These are phyloP conservation scores for Ornithoptera alexandrae DNA, from an alignment of 2,888 invertebrate species.

Conservation along the genomic window DNA sequence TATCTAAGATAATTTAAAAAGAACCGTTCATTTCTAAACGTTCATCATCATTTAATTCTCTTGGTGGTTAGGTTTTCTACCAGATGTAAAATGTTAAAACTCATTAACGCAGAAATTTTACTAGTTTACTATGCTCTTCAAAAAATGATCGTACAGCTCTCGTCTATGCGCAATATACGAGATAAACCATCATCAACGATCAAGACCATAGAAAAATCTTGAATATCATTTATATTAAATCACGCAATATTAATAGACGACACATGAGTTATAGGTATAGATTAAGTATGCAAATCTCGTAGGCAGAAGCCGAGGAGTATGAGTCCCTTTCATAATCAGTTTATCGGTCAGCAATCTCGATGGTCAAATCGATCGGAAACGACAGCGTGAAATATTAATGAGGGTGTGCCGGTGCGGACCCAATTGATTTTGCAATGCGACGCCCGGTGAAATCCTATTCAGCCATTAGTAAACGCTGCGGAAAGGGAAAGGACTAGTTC, in stretches of 20 bases:
- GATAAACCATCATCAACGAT: too few species aligned
- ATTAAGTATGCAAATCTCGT: slow-evolving; percentile 33
- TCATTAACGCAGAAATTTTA: too few species aligned
- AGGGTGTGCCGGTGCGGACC: slow-evolving; percentile 27
- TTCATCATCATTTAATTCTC: too few species aligned
- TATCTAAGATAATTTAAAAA: too few species aligned
- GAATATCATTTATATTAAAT: too few species aligned
- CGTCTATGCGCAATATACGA: too few species aligned
- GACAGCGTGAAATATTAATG: slow-evolving; percentile 38
- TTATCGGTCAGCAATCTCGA: slow-evolving; percentile 29
- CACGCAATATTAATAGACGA: neutral
- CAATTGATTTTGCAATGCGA: slow-evolving; percentile 33
- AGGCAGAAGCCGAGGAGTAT: slow-evolving; percentile 35
- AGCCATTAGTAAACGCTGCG: slow-evolving; percentile 9
- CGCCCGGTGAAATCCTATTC: slow-evolving; percentile 28
- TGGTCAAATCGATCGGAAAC: slow-evolving; percentile 35
- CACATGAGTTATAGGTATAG: slow-evolving; percentile 5
- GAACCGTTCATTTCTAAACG: too few species aligned
- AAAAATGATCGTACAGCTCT: too few species aligned
- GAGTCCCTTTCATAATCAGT: slow-evolving; percentile 31
- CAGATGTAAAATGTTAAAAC: too few species aligned
- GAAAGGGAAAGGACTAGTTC: neutral
- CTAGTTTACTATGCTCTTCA: too few species aligned
- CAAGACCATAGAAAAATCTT: too few species aligned
- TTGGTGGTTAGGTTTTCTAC: too few species aligned